Evolutionary conservation across 2,113 vertebrate genomes (phyloP), one percentile per base, ranked within the genome.

Genomic region (Panthera uncia): DNA sequence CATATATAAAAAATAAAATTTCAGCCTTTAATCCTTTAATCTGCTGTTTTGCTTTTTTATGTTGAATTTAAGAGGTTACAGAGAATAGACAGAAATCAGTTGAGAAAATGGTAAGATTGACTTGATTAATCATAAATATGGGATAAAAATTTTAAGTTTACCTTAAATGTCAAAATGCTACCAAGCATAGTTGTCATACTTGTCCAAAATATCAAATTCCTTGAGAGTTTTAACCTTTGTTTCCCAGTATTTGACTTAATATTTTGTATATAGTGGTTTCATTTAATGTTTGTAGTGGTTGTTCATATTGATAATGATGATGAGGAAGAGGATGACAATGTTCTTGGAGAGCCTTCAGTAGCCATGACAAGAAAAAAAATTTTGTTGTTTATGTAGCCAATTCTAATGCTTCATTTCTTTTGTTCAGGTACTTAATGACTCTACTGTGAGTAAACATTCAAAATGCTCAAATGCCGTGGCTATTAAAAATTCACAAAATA

Each of bases 341-440:
- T 14, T 83, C 76, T 89, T 86, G n/a, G 61, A 95, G 83, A 89
- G 5, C 5, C 29, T 41, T 89, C n/a, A 91, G 19, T 94, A 82
- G 33, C 45, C 74, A 55, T 65, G 50, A 33, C 33, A 96, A 73
- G 61, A 33, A n/a, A 93, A 95, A 69, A 11, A 3, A 15, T 69
- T 81, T 79, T 86, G 45, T 41, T 95, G 23, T 96, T 95, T 96
- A 10, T 74, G 4, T 93, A 93, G 41, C 33, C 9, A 90, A 45
- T 87, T 94, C 55, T 96, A 89, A 96, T 95, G 55, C 65, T 93
- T 93, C 38, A 69, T 95, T 98, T 79, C 73, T 98, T 48, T 97
- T 18, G 98, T 98, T 96, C 95, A 99, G 99, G 52, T 98, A 74
- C 63, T 85, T 97, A 94, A 69, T 98, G 98, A 97, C 18, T 82